Base-by-base conservation (phyloP, 2,797 vertebrate species). In the Girardinus metallicus region DNA sequence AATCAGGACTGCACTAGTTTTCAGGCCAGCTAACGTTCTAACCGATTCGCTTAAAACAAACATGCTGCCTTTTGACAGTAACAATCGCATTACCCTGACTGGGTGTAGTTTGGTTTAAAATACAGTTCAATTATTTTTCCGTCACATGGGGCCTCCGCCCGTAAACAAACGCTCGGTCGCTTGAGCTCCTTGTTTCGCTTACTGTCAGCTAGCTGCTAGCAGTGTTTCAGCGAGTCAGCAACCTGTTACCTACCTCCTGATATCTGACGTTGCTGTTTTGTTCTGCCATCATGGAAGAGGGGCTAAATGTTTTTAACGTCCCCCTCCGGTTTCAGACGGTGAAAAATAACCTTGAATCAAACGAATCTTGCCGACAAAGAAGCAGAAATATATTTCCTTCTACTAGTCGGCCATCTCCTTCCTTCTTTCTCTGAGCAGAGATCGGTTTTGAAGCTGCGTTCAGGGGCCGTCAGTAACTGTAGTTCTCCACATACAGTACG, bases 201-300 rank as follows among this genome's bases (percentile, higher is more conserved):
- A 8, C 41, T 29, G 57, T 71, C 74, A 18, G 84, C 84, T 83
- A 78, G 83, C 78, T 7, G 79, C 55, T 77, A 88, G 86, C 88
- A 62, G 0, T 12, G 21, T 70, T 13, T 80, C 23, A 55, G 12
- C 62, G 31, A 72, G 66, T 18, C 29, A 39, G 18, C 70, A 74
- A 75, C 71, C 74, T 55, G 75, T 74, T 41, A 89, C 93, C 46
- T 83, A 95, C 95, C 94, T 95, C 95, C 73, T 95, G 95, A 74
- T 96, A 96, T 85, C 95, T 91, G 74, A 95, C 93, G 90, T 83
- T 93, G 77, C 88, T 93, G 88, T 89, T 95, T 85, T 89, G 93
- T 89, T 96, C 95, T 44, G 94, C 93, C 95, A 96, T 96, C 7
- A 39, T 88, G 83, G 41, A 89, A 83, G 79, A 86, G 76, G 74